These are phyloP conservation scores for Marmota flaviventris DNA, from an alignment of 2,113 vertebrate species.

Conservation along the genomic window DNA sequence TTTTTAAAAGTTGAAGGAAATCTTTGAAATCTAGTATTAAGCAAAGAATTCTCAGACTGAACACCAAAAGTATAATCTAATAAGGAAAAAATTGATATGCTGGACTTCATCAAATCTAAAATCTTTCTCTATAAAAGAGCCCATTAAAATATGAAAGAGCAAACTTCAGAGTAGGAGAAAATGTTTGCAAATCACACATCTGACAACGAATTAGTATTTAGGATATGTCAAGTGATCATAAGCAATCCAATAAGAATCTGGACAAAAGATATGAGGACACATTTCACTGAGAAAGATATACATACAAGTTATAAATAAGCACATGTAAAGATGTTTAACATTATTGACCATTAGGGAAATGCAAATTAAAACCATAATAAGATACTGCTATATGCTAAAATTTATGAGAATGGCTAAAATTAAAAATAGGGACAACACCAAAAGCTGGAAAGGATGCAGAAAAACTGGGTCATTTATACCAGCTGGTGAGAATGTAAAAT, in stretches of 20 bases:
- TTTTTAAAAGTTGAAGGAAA: not conserved
- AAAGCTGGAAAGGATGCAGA: not conserved
- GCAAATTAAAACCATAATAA: not conserved
- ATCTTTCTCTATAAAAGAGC: not conserved
- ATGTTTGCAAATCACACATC: not conserved
- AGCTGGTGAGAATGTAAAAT: not conserved
- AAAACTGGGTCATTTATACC: not conserved
- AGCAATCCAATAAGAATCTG: not conserved
- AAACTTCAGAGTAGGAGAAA: not conserved
- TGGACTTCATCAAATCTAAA: not conserved
- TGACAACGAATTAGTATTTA: not conserved
- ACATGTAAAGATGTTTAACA: not conserved
- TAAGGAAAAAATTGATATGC: not conserved
- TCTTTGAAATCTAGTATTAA: not conserved
- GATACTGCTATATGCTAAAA: not conserved
- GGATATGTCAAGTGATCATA: not conserved
- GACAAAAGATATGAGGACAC: not conserved
- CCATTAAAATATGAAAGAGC: not conserved
- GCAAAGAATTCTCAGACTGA: not conserved
- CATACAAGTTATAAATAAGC: not conserved
- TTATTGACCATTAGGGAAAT: not conserved
- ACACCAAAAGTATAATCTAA: not conserved
- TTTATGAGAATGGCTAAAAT: not conserved
- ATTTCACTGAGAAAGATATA: not conserved
- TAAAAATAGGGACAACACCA: not conserved